Evolutionary conservation across 2,797 vertebrate species (phyloP).

Genomic region (Melanotaenia trifasciata): DNA sequence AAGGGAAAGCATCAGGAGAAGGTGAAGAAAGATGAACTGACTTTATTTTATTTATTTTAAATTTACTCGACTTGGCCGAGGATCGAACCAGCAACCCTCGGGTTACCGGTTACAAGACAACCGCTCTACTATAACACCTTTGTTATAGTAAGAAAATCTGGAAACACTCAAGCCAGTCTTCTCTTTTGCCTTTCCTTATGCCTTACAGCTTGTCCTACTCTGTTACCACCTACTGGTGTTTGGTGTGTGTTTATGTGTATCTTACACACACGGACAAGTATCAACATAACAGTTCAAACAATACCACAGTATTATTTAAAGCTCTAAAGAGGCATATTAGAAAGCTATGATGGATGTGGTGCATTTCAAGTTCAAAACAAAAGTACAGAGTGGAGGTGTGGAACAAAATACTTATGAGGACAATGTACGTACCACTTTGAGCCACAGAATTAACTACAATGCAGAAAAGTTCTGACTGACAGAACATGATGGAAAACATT

Average conservation of each 20-base stretch:
- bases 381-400: not conserved
- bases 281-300: not conserved
- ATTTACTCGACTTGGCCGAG: too few relatives aligned
- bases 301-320: not conserved
- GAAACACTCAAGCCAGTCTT: too few relatives aligned
- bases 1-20: too few relatives aligned
- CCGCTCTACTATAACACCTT: too few relatives aligned
- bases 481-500: slow-evolving; percentile 20
- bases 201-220: not conserved
- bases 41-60: too few relatives aligned
- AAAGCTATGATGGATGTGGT: slow-evolving; percentile 16
- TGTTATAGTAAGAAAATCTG: too few relatives aligned
- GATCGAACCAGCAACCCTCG: too few relatives aligned
- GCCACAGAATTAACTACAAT: slow-evolving; percentile 46
- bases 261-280: not conserved
- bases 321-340: not conserved
- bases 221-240: not conserved
- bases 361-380: slow-evolving; percentile 46
- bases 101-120: too few relatives aligned
- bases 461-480: slow-evolving; percentile 30
- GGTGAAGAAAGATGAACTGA: too few relatives aligned
- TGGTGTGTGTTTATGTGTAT: not conserved
- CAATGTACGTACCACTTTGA: slow-evolving; percentile 40
- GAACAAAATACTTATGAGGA: slow-evolving; percentile 17
- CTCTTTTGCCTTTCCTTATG: not conserved